These are phyloP conservation scores for Drosophila baimaii DNA, from an alignment of 1,140 invertebrate genomes.

Conservation along the genomic window DNA sequence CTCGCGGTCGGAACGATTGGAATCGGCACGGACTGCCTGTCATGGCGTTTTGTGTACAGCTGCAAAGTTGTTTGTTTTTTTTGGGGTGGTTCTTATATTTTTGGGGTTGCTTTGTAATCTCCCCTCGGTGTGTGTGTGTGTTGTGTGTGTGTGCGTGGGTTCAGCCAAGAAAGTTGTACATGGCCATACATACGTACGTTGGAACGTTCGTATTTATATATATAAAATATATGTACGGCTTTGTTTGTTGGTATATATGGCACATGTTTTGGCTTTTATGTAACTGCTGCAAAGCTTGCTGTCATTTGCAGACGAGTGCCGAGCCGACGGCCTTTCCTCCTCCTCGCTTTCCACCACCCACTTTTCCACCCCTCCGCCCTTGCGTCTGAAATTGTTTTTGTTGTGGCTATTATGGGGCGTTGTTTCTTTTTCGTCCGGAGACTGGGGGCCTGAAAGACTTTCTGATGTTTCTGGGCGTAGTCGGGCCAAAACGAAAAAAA, in stretches of 20 bases:
- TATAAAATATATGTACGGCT: constrained; percentile 34
- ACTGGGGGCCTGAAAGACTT: constrained; percentile 10
- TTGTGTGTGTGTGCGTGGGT: constrained; percentile 64
- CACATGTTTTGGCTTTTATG: constrained; percentile 78
- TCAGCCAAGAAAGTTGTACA: constrained; percentile 68
- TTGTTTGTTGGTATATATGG: constrained; percentile 49
- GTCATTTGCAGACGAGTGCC: constrained; percentile 77
- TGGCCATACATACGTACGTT: constrained; percentile 16
- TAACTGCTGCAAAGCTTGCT: constrained; percentile 75
- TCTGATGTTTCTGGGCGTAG: constrained; percentile 57
- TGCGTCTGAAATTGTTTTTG: constrained; percentile 46
- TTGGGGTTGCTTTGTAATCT: constrained; percentile 80
- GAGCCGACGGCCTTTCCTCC: constrained; percentile 62
- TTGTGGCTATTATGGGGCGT: constrained; percentile 71
- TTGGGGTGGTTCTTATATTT: constrained; percentile 66
- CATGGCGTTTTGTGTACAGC: constrained; percentile 63
- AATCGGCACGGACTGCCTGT: constrained; percentile 65
- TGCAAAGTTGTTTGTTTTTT: constrained; percentile 52
- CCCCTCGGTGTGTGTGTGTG: constrained; percentile 27
- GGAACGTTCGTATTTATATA: constrained; percentile 31
- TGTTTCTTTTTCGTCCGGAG: constrained; percentile 57
- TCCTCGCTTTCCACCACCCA: background rate
- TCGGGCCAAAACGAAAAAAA: constrained; percentile 14
- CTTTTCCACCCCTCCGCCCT: background rate
- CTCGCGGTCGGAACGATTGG: constrained; percentile 55